Evolutionary conservation across 2,113 vertebrate genomes (phyloP), one percentile per base, ranked within the genome.

Genomic region (Turdus rufiventris): DNA sequence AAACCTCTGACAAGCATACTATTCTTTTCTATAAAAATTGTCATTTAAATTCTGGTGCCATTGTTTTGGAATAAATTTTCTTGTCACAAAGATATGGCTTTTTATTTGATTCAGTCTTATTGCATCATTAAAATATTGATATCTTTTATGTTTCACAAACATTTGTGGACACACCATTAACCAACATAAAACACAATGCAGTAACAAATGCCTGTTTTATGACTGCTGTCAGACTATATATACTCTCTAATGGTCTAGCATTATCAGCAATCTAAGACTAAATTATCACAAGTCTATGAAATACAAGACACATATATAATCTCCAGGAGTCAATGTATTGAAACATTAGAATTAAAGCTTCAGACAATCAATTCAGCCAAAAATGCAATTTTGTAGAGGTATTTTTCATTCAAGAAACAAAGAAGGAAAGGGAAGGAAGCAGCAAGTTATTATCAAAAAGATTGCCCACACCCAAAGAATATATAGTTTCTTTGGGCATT

Each of bases 161-260:
- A 97, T 98, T 98, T 98, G 98, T 94, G 95, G 97, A 97, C 96
- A 88, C 53, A 92, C 96, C 96, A 97, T 98, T 97, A 97, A 96
- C 91, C 91, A 95, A 93, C 97, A 97, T 82, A 88, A 98, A 98
- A 96, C 97, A 98, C 81, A 97, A 94, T 94, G 94, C 95, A 97
- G 89, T 97, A 98, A 98, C 97, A 98, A 98, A 98, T 98, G 97
- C 89, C 96, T 74, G 18, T 97, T 98, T 98, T 98, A 98, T 98
- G 97, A 96, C 95, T 96, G 91, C 97, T 98, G 98, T 98, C 98
- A 98, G 97, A 97, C 96, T 97, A 98, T 98, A 98, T 98, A 98
- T 98, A 89, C 77, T 97, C 97, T 98, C 91, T 95, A 97, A 97
- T 95, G 91, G 79, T 95, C 93, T 76, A 96, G 96, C 93, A 97